These are phyloP conservation scores for Proales similis DNA, from an alignment of 1,140 invertebrate genomes.

Conservation along the genomic window DNA sequence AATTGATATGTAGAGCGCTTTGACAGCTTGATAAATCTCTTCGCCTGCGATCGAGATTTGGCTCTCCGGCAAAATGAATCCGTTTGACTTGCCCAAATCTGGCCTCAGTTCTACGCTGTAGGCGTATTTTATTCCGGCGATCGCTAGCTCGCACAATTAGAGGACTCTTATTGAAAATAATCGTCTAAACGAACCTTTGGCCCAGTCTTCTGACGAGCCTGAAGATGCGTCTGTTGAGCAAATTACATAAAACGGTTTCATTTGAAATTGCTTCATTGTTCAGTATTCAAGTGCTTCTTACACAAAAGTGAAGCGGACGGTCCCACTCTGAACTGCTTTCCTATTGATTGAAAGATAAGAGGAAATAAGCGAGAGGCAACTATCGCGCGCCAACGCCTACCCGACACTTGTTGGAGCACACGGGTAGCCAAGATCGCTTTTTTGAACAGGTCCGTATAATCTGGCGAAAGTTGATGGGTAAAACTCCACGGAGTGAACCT, in stretches of 20 bases:
- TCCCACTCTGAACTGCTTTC: conserved; percentile 9
- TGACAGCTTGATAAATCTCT: conserved; percentile 28
- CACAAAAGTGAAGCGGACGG: conserved; percentile 17
- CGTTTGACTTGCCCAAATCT: conserved; percentile 1
- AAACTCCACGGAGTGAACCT: conserved; percentile 37
- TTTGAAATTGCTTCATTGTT: background rate
- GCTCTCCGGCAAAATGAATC: conserved; percentile 24
- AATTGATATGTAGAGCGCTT: conserved; percentile 25
- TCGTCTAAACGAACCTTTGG: too few relatives aligned
- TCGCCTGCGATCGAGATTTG: conserved; percentile 20
- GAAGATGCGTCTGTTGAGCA: conserved; percentile 29
- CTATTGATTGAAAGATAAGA: too few relatives aligned
- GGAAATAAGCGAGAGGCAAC: background rate
- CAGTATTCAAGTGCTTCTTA: background rate
- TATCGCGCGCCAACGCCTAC: background rate
- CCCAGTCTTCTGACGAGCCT: conserved; percentile 42
- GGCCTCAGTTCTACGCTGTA: conserved; percentile 41
- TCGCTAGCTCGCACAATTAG: too few relatives aligned
- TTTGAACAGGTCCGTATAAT: conserved; percentile 31
- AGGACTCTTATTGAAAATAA: too few relatives aligned
- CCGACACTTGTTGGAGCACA: conserved; percentile 12
- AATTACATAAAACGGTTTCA: background rate
- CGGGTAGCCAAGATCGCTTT: background rate
- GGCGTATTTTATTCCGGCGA: conserved; percentile 40
- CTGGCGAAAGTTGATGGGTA: conserved; percentile 11